Evolutionary conservation across 2,888 invertebrate species (phyloP), one percentile per base, ranked within the genome.

Genomic region (Parapristionchus giblindavisi): DNA sequence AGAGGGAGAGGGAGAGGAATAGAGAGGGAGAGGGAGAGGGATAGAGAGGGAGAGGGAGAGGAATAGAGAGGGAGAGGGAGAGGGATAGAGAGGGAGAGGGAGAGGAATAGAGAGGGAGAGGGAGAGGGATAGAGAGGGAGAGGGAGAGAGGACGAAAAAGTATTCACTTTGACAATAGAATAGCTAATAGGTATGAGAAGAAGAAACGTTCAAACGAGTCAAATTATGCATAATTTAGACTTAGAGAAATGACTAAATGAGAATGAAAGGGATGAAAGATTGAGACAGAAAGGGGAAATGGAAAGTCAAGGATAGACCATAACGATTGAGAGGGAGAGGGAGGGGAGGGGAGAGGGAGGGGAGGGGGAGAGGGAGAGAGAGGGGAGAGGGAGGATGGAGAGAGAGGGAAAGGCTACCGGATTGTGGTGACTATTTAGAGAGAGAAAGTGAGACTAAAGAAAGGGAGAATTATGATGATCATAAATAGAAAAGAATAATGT

Each of bases 41-140:
- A 27, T 8, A 6, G n/a, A 54, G 24, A 24, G 5, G 24, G 60
- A 40, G 56, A 58, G 17, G 34, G 17, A 32, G 38, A 24, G 36
- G 32, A 34, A 56, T 21, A 24, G 27, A 21, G 71, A 58, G 27
- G 27, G 56, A 56, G 54, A 52, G 36, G 38, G 36, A 36, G 58
- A 56, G 71, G 32, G 17, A 58, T 29, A 11, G 24, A 29, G 38
- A 38, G 27, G 36, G 43, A 40, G 56, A 58, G 17, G 34, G 17
- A 32, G 38, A 24, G 36, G 32, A 34, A 56, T 21, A 24, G 27
- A 21, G 71, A 58, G 27, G 27, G 56, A 56, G 54, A 52, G 36
- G 38, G 36, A 36, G 58, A 56, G 71, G 32, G 48, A 32, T 3
- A 6, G 48, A 48, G 68, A 68, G 48, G 51, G 68, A 52, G 52